Conservation (phyloP, 2,888 invertebrate species). For the Nymphalis c-album region DNA sequence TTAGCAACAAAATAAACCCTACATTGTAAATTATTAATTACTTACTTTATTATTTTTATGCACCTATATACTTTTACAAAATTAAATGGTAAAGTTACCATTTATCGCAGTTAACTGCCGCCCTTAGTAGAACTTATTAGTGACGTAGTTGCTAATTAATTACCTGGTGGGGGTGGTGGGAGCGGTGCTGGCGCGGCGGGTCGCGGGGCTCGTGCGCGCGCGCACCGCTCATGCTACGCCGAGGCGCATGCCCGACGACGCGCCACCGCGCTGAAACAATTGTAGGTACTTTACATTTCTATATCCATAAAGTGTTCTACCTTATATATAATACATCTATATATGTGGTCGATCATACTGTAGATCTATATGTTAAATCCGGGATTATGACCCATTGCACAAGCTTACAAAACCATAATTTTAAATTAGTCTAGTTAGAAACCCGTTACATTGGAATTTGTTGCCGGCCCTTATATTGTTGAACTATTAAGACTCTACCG, state of each 20-base stretch:
- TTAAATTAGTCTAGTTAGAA: neutral
- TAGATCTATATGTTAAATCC: too few relatives aligned
- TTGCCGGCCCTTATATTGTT: neutral
- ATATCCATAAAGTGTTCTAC: neutral
- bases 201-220: slow-evolving; percentile 76
- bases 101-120: too few relatives aligned
- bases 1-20: too few relatives aligned
- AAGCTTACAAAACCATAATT: too few relatives aligned
- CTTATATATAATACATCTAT: neutral
- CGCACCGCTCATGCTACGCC: slow-evolving; percentile 78
- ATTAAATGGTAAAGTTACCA: too few relatives aligned
- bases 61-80: too few relatives aligned
- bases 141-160: slow-evolving; percentile 13
- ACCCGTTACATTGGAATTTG: neutral
- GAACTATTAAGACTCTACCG: neutral
- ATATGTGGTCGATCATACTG: neutral
- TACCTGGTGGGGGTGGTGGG: slow-evolving; percentile 64
- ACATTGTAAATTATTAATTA: too few relatives aligned
- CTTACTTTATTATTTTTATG: too few relatives aligned
- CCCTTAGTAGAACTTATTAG: too few relatives aligned
- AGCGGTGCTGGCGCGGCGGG: slow-evolving; percentile 72
- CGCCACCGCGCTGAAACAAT: slow-evolving; percentile 55
- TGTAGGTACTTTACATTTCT: neutral
- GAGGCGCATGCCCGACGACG: slow-evolving; percentile 69
- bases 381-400: too few relatives aligned